Evolutionary conservation across 2,113 vertebrate species (phyloP), one percentile per base, ranked within the genome.

Genomic region (Antigone vipio): DNA sequence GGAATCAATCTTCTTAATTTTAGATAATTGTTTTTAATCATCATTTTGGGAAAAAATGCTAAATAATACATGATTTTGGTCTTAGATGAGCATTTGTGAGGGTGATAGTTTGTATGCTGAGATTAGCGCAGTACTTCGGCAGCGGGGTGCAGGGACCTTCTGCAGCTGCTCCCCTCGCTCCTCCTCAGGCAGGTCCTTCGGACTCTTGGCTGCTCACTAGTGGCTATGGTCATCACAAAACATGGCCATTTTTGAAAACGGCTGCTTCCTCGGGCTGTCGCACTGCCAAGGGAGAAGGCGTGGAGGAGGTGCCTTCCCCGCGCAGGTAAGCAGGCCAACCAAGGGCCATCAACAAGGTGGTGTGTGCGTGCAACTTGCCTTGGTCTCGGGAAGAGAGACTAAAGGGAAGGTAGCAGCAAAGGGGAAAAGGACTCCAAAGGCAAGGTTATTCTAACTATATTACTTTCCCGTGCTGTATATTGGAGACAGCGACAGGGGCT

Each of bases 61-160:
- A 45, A 69, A n/a, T 45, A 30, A 45, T 27, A 34, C 3, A 20
- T 52, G 19, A n/a, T 64, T 77, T 52, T 77, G 14, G 29, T 52
- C 16, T 64, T 19, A 40, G 42, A 52, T 21, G 23, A 38, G 32
- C 27, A 13, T n/a, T 52, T 42, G 34, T 40, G 67, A 73, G n/a
- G 52, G 24, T 19, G 30, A 12, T 24, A 40, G 34, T 27, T 40
- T 53, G 38, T 26, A 22, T 6, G 22, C 24, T 9, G 60, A 75
- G 26, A 49, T 62, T 12, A 67, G 16, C 0, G 1, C 12, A 3
- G 32, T 50, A 22, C 32, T 68, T 15, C 0, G 3, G 67, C 42
- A 59, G 10, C 0, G 12, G 22, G 19, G 27, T 30, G n/a, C 42
- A 13, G 60, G 34, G 59, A 74, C 47, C 45, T 67, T 23, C 18